Conservation (phyloP, 2,888 invertebrate species). For the Saturnia japonica region DNA sequence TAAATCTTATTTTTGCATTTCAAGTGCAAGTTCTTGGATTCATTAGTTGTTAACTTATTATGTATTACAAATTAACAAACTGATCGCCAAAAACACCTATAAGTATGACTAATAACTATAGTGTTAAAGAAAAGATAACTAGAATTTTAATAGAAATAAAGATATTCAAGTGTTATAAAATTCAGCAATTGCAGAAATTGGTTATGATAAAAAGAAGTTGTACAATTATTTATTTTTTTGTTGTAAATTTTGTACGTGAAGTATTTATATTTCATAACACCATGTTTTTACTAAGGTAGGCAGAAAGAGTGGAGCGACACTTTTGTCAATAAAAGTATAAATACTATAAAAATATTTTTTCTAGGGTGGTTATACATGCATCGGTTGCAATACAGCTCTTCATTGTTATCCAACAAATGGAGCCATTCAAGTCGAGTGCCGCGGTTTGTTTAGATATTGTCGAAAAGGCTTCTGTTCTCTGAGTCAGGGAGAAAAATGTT, state of each 20-base stretch:
- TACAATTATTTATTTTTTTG: too few relatives aligned
- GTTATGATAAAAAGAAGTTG: too few relatives aligned
- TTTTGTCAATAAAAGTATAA: not conserved
- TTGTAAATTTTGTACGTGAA: not conserved
- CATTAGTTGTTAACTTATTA: not conserved
- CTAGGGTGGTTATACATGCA: not conserved
- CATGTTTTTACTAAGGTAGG: not conserved
- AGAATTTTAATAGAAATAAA: too few relatives aligned
- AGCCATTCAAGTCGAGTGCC: constrained; percentile 5
- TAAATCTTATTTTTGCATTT: not conserved
- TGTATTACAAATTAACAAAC: not conserved
- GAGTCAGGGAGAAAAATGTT: constrained; percentile 5
- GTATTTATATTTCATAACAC: not conserved
- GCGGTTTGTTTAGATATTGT: constrained; percentile 5
- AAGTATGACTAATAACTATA: too few relatives aligned
- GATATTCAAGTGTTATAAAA: not conserved
- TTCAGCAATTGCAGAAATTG: not conserved
- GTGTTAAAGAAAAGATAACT: too few relatives aligned
- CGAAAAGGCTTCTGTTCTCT: constrained; percentile 6
- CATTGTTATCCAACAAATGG: constrained; percentile 9
- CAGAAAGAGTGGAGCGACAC: not conserved
- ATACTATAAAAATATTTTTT: not conserved
- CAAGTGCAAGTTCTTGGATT: not conserved
- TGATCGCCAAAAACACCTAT: too few relatives aligned
- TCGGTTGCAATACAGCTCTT: not conserved